Percentiles rank a stretch among this genome's conserved stretches.
Evolutionary conservation across 2,888 invertebrate species (phyloP).

Genomic region (Margaritifera margaritifera): DNA sequence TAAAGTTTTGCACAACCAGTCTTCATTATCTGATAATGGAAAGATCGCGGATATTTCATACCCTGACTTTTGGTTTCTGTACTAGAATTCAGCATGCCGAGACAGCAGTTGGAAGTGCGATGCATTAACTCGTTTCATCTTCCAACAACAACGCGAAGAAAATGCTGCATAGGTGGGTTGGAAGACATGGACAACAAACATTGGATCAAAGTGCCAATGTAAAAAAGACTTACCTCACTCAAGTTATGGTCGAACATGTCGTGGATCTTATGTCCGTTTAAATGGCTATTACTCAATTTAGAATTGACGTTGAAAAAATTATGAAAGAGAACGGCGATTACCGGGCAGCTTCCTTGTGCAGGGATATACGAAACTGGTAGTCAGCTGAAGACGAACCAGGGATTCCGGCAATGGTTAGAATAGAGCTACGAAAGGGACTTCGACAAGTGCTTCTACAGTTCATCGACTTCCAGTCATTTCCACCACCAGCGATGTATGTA

Average conservation of each 20-base stretch:
- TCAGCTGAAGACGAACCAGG: constrained; percentile 23
- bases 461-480: constrained; percentile 10
- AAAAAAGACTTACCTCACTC: too few relatives aligned
- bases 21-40: too few relatives aligned
- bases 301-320: constrained; percentile 7
- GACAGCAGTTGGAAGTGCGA: too few relatives aligned
- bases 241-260: constrained; percentile 17
- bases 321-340: constrained; percentile 16
- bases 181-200: too few relatives aligned
- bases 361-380: constrained; percentile 16
- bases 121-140: too few relatives aligned
- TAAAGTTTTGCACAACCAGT: too few relatives aligned
- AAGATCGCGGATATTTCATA: too few relatives aligned
- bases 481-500: constrained; percentile 11
- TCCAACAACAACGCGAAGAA: too few relatives aligned
- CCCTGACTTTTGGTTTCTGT: too few relatives aligned
- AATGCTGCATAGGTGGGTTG: too few relatives aligned
- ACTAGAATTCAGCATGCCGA: too few relatives aligned
- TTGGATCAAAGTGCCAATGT: too few relatives aligned
- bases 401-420: constrained; percentile 23
- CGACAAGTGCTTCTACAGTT: constrained; percentile 11
- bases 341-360: constrained; percentile 11
- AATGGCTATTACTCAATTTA: constrained; percentile 17
- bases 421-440: constrained; percentile 10
- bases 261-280: constrained; percentile 22